Conservation (phyloP, 2,888 invertebrate species). For the Troides oblongomaculatus region DNA sequence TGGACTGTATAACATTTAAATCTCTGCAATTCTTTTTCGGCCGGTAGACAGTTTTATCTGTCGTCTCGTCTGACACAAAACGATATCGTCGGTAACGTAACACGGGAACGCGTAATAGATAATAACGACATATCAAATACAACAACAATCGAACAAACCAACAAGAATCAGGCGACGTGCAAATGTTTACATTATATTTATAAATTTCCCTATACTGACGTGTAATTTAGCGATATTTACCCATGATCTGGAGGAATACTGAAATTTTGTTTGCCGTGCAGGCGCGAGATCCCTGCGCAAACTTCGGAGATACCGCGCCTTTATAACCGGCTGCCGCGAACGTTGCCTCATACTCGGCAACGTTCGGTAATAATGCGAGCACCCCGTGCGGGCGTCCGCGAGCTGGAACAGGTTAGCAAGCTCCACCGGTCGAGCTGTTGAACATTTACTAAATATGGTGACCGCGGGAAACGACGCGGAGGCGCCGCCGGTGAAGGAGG, state of each 20-base stretch:
- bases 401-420: neutral
- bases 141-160: constrained; percentile 27
- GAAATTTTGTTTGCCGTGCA: constrained; percentile 45
- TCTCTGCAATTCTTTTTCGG: no score
- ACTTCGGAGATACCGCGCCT: constrained; percentile 45
- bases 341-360: constrained; percentile 33
- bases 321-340: constrained; percentile 37
- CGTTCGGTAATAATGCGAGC: constrained; percentile 31
- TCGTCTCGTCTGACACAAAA: no score
- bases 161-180: constrained; percentile 27
- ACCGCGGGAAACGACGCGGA: constrained; percentile 49
- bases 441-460: constrained; percentile 44
- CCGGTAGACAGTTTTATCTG: no score
- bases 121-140: constrained; percentile 1
- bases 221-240: constrained; percentile 40
- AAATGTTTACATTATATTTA: constrained; percentile 31
- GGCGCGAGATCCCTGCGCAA: constrained; percentile 47
- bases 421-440: neutral
- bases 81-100: no score
- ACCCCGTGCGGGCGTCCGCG: constrained; percentile 1
- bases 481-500: constrained; percentile 47
- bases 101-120: neutral
- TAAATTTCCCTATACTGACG: constrained; percentile 30
- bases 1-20: no score
- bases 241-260: constrained; percentile 45